phyloP scores from a whole-genome alignment of 2,113 vertebrate genomes.

The Acanthochromis polyacanthus region DNA sequence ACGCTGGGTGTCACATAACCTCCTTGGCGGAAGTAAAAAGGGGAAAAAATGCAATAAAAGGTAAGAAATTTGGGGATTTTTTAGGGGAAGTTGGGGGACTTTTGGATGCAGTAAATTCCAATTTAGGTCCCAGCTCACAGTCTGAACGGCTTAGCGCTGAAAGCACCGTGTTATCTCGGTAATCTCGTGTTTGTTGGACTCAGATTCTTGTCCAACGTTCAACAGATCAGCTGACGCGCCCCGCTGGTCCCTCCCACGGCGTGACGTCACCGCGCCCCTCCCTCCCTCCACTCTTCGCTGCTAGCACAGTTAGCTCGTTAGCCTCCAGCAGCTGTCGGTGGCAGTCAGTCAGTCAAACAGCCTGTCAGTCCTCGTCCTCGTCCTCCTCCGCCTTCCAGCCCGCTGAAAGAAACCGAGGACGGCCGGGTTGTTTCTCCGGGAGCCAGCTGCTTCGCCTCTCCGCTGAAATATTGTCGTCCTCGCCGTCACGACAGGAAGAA shows the following conservation, averaged over 20 bases:
- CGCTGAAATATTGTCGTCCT: constrained; percentile 31
- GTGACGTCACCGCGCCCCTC: constrained; percentile 41
- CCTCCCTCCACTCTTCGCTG: constrained; percentile 37
- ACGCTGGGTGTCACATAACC: too few species aligned
- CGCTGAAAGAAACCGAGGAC: constrained; percentile 22
- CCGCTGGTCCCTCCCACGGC: not conserved
- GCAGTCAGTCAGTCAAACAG: constrained; percentile 53
- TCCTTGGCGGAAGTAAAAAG: too few species aligned
- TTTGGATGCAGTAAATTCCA: too few species aligned
- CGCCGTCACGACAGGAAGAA: constrained; percentile 67
- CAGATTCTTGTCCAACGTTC: too few species aligned
- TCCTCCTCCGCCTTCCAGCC: constrained; percentile 12
- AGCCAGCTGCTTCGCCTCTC: constrained; percentile 43
- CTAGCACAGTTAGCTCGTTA: constrained; percentile 64
- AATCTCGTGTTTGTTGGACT: too few species aligned
- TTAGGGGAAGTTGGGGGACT: too few species aligned
- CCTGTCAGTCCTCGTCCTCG: too few species aligned
- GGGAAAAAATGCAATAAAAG: too few species aligned
- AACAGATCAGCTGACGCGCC: not conserved
- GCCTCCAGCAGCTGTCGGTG: constrained; percentile 73
- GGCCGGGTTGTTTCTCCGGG: constrained; percentile 34
- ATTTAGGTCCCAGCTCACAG: too few species aligned
- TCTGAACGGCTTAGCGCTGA: too few species aligned
- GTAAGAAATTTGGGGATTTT: too few species aligned
- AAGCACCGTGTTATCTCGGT: too few species aligned